Evolutionary conservation across 2,888 invertebrate species (phyloP).

Genomic region (Lasius platythorax): DNA sequence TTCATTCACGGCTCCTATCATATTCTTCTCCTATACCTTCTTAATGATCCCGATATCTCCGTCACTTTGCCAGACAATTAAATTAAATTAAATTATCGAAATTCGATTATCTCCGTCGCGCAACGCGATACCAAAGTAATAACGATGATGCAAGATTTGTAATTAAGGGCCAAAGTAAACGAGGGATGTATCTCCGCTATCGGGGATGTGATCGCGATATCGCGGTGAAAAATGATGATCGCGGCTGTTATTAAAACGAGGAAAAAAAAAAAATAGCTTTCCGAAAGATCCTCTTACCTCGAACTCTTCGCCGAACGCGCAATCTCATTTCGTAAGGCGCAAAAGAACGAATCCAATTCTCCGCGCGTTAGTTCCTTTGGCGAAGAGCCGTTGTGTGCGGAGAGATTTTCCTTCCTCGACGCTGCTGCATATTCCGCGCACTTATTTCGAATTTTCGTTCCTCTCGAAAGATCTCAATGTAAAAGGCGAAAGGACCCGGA

Average conservation of each 20-base stretch:
- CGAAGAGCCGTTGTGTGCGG: constrained; percentile 15
- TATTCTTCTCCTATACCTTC: not conserved
- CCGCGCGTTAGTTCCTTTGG: constrained; percentile 38
- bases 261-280: not conserved
- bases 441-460: constrained; percentile 50
- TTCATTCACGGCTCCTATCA: constrained; percentile 28
- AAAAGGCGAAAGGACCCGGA: not conserved
- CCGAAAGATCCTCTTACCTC: constrained; percentile 19
- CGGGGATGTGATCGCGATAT: not conserved
- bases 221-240: not conserved
- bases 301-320: constrained; percentile 19
- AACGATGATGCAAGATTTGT: not conserved
- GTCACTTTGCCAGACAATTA: not conserved
- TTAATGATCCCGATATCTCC: constrained; percentile 12
- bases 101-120: not conserved
- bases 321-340: constrained; percentile 47
- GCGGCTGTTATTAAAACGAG: constrained; percentile 15
- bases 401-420: constrained; percentile 26
- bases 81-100: constrained; percentile 25
- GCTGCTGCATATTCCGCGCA: constrained; percentile 30
- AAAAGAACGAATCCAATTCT: constrained; percentile 51
- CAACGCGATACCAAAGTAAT: not conserved
- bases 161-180: constrained; percentile 19
- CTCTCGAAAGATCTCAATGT: constrained; percentile 3
- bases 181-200: not conserved